These are phyloP conservation scores for Branchellion lobata DNA, from an alignment of 2,888 invertebrate species.

Conservation along the genomic window DNA sequence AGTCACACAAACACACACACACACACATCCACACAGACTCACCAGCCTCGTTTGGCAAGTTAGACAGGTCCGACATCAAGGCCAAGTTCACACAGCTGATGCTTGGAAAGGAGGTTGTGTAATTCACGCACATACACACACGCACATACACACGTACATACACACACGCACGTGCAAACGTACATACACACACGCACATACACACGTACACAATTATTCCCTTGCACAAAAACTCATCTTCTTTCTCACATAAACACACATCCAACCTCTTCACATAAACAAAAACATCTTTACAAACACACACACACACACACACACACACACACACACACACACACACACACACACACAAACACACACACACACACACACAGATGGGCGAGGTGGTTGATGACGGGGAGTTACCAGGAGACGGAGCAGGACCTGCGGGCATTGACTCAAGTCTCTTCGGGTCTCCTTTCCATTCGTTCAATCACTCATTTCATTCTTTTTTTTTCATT, in stretches of 20 bases:
- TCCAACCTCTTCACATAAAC: too few species aligned
- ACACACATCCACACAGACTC: not conserved
- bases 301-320: too few species aligned
- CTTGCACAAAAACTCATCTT: too few species aligned
- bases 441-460: constrained; percentile 70
- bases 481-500: not conserved
- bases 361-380: constrained; percentile 57
- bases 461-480: not conserved
- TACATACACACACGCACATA: too few species aligned
- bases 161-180: too few species aligned
- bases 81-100: not conserved
- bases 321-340: too few species aligned
- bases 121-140: not conserved
- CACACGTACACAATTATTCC: too few species aligned
- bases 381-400: constrained; percentile 65
- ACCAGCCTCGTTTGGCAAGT: not conserved
- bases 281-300: too few species aligned
- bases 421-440: constrained; percentile 75
- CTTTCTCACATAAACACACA: too few species aligned
- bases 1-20: not conserved
- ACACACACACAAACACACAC: too few species aligned
- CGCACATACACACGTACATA: not conserved
- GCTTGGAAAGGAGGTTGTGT: not conserved
- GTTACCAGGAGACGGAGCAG: constrained; percentile 73
- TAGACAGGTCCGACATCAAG: not conserved